Conservation (phyloP, 2,113 vertebrate species). For the Dicerorhinus sumatrensis region DNA sequence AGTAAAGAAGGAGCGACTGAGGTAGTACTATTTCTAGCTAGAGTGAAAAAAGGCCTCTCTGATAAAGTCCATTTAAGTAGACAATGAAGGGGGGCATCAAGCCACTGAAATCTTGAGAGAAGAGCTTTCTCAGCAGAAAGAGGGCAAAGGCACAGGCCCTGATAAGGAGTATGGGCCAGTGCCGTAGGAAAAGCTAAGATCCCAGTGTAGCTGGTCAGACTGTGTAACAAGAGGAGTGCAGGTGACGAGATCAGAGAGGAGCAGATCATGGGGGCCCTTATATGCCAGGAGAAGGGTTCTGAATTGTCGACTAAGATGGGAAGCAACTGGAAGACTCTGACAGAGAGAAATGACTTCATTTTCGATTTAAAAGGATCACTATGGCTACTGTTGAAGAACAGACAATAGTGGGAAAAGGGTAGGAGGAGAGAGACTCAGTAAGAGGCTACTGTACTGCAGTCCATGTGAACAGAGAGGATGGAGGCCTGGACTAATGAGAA, state of each 20-base stretch:
- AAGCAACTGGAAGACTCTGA: not conserved
- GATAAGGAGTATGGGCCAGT: not conserved
- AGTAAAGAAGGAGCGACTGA: not conserved
- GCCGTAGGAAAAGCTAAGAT: not conserved
- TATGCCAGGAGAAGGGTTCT: not conserved
- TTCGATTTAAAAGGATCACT: not conserved
- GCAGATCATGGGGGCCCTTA: not conserved
- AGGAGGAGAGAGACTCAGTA: not conserved
- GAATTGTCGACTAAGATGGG: not conserved
- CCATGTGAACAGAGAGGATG: not conserved
- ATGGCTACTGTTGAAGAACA: not conserved
- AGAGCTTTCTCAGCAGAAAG: not conserved
- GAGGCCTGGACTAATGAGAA: not conserved
- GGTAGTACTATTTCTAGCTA: not conserved
- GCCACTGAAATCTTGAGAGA: not conserved
- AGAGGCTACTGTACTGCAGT: not conserved
- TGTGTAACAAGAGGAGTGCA: not conserved
- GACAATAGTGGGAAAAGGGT: not conserved
- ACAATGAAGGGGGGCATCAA: not conserved
- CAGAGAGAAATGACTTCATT: conserved; percentile 7
- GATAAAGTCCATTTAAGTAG: not conserved
- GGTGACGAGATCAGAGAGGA: not conserved
- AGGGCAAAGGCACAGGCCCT: not conserved
- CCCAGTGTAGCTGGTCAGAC: not conserved
- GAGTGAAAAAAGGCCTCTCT: not conserved